Evolutionary conservation across 2,113 vertebrate genomes (phyloP).

Genomic region (Lonchura striata): DNA sequence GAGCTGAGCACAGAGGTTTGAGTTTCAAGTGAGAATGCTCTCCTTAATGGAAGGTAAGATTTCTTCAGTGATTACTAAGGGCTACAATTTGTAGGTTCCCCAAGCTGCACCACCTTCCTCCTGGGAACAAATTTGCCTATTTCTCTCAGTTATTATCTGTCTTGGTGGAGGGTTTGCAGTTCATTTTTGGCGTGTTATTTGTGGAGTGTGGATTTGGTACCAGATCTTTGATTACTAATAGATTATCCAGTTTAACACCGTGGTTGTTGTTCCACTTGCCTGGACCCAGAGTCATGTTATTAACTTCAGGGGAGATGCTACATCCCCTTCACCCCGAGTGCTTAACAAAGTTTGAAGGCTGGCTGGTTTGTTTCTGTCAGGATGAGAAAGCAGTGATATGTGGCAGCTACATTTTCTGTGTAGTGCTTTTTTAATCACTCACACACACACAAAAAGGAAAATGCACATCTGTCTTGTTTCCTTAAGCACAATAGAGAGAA

Average conservation of each 20-base stretch:
- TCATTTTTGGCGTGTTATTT: not conserved
- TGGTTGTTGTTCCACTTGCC: not conserved
- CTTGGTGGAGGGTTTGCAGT: not conserved
- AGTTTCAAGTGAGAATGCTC: not conserved
- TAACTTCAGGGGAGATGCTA: not conserved
- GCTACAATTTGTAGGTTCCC: not conserved
- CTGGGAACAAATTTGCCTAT: not conserved
- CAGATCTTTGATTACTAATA: not conserved
- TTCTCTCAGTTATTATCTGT: not conserved
- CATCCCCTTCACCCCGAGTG: not conserved
- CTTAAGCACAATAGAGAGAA: not conserved
- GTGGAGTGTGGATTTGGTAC: not conserved
- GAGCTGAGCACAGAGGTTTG: not conserved
- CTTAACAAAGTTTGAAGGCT: conserved; percentile 15
- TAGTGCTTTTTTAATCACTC: not conserved
- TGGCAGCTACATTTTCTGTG: not conserved
- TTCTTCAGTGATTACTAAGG: not conserved
- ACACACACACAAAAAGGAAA: not conserved
- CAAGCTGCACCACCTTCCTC: not conserved
- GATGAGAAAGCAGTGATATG: not conserved
- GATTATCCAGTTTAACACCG: not conserved
- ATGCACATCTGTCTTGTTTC: not conserved
- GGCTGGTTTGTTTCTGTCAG: conserved; percentile 9
- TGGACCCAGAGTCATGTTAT: not conserved
- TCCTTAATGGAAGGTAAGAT: not conserved